Percentiles rank a stretch among this genome's conserved stretches.
Evolutionary conservation across 2,888 invertebrate genomes (phyloP).

Genomic region (Lithophane socia): DNA sequence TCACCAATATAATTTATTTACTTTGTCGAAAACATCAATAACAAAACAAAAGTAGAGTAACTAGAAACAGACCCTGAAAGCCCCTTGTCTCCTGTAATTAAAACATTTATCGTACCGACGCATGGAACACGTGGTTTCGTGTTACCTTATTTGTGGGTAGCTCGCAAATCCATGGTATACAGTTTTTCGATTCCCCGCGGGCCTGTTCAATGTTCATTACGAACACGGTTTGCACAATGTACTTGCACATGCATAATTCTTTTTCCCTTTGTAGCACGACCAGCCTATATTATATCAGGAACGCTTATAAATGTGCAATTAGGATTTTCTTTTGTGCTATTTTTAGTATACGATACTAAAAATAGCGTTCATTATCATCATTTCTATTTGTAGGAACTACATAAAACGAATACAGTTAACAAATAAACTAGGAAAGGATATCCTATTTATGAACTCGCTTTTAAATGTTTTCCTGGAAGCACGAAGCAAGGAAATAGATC

Average conservation of each 20-base stretch:
- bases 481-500: slow-evolving; percentile 54
- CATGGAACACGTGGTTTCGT: slow-evolving; percentile 18
- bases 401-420: slow-evolving; percentile 30
- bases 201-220: slow-evolving; percentile 70
- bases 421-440: slow-evolving; percentile 50
- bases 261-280: slow-evolving; percentile 28
- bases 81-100: background rate
- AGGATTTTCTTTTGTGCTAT: slow-evolving; percentile 12
- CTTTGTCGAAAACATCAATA: background rate
- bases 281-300: slow-evolving; percentile 29
- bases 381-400: slow-evolving; percentile 38
- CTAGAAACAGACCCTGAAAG: background rate
- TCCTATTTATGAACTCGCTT: slow-evolving; percentile 45
- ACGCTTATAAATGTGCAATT: slow-evolving; percentile 23
- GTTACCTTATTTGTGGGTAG: slow-evolving; percentile 53
- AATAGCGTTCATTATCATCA: background rate
- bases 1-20: background rate
- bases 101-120: slow-evolving; percentile 23
- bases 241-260: slow-evolving; percentile 50
- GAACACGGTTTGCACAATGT: slow-evolving; percentile 46
- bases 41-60: background rate
- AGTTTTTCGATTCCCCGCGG: slow-evolving; percentile 66
- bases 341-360: slow-evolving; percentile 19
- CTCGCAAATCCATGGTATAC: slow-evolving; percentile 58
- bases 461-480: slow-evolving; percentile 44